A percentile compares a stretch with the other conserved stretches of the same genome.
Conservation (phyloP, 2,113 vertebrate genomes). For the Leptodactylus fuscus region DNA sequence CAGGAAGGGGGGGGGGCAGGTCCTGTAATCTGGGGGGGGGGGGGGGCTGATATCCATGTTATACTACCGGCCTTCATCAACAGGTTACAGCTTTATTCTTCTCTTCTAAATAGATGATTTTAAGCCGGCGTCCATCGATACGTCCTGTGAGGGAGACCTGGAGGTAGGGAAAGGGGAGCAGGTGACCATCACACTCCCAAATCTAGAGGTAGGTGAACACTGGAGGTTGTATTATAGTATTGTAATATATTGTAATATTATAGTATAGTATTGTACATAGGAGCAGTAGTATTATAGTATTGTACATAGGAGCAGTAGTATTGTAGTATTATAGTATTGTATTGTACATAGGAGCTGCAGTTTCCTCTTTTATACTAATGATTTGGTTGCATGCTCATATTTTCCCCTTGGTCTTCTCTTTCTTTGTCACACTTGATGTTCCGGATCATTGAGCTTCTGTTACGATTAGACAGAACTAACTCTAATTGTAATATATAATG, state of each 20-base stretch:
- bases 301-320: neutral
- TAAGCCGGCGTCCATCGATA: conserved; percentile 97
- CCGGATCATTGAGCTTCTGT: too few relatives aligned
- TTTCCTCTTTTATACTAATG: too few relatives aligned
- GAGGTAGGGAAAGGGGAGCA: conserved; percentile 97
- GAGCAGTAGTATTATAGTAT: neutral
- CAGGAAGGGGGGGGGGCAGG: too few relatives aligned
- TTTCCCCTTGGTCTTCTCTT: too few relatives aligned
- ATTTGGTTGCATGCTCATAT: too few relatives aligned
- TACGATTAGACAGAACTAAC: too few relatives aligned
- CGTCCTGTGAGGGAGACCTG: conserved; percentile 91
- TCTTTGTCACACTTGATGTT: too few relatives aligned
- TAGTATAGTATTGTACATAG: conserved; percentile 4
- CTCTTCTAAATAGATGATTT: conserved; percentile 88
- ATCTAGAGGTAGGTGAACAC: conserved; percentile 85
- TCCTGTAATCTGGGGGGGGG: too few relatives aligned
- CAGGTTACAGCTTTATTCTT: neutral
- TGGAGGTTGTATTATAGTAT: too few relatives aligned
- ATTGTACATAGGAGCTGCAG: neutral
- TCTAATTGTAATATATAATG: too few relatives aligned
- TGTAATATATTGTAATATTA: neutral
- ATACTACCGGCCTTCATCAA: too few relatives aligned
- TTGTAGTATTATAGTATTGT: conserved; percentile 8
- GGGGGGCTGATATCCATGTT: too few relatives aligned
- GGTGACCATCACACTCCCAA: conserved; percentile 96